These are phyloP conservation scores for Anser brachyrhynchus DNA, from an alignment of 2,113 vertebrate genomes.

Conservation along the genomic window DNA sequence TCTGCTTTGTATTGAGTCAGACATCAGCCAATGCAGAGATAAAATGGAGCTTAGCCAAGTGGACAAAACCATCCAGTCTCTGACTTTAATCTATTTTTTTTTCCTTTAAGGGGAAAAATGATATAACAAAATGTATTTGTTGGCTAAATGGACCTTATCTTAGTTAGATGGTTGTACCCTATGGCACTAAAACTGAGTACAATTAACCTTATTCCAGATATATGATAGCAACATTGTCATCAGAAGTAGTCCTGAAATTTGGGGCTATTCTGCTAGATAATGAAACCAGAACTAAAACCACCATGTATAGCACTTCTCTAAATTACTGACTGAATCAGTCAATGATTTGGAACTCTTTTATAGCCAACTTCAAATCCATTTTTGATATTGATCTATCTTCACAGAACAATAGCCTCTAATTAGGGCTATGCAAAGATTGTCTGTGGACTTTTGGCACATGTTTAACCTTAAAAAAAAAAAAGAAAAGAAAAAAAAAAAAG, in stretches of 20 bases:
- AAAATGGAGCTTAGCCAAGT: neutral
- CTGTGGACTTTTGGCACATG: neutral
- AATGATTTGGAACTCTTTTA: neutral
- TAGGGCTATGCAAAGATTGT: neutral
- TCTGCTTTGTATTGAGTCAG: conserved; percentile 7
- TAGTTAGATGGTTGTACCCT: neutral
- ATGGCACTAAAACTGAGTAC: neutral
- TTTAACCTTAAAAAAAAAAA: neutral
- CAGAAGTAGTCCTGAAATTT: neutral
- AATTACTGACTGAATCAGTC: neutral
- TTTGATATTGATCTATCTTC: neutral
- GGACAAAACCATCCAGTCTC: neutral
- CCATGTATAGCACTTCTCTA: neutral
- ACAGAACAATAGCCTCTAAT: neutral
- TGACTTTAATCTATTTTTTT: neutral
- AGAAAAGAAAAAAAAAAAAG: too few relatives aligned
- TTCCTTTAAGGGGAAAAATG: neutral
- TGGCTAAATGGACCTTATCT: conserved; percentile 9
- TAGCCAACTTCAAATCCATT: neutral
- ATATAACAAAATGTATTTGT: neutral
- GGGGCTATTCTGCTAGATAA: neutral
- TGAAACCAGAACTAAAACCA: neutral
- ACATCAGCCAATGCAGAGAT: neutral
- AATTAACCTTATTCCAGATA: neutral
- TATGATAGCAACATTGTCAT: neutral